Conservation (phyloP, 2,113 vertebrate species). For the Anhinga rufa region DNA sequence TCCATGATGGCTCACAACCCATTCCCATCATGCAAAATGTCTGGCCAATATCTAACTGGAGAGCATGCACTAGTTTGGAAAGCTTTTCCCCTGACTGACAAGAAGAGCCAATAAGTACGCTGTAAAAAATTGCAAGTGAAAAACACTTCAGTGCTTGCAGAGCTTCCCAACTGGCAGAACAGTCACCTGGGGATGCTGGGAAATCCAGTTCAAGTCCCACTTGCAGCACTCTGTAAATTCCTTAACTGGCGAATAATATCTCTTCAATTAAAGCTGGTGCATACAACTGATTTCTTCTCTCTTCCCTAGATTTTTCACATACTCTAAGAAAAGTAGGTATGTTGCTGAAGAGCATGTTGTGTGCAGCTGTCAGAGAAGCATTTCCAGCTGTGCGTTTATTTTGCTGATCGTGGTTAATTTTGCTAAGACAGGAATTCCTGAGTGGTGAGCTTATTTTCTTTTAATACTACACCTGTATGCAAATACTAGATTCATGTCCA, state of each 20-base stretch:
- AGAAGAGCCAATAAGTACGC: background rate
- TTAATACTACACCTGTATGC: conserved; percentile 44
- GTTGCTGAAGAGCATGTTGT: background rate
- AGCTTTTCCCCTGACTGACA: background rate
- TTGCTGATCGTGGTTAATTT: conserved; percentile 34
- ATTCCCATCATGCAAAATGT: background rate
- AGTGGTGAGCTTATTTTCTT: conserved; percentile 15
- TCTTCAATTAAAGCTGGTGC: background rate
- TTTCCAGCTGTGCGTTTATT: background rate
- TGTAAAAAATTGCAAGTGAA: background rate
- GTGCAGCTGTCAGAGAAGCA: conserved; percentile 30
- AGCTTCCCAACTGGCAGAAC: background rate
- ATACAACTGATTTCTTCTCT: background rate
- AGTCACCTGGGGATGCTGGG: background rate
- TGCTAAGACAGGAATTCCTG: conserved; percentile 34
- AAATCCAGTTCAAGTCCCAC: background rate
- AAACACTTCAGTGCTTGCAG: background rate
- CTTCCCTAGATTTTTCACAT: background rate
- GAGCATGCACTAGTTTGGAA: background rate
- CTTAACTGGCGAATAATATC: background rate
- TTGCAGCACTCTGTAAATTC: background rate
- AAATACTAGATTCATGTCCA: conserved; percentile 18
- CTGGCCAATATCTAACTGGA: background rate
- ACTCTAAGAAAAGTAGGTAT: background rate
- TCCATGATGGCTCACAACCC: background rate